Conservation (phyloP, 2,797 vertebrate genomes). For the Catharus ustulatus region DNA sequence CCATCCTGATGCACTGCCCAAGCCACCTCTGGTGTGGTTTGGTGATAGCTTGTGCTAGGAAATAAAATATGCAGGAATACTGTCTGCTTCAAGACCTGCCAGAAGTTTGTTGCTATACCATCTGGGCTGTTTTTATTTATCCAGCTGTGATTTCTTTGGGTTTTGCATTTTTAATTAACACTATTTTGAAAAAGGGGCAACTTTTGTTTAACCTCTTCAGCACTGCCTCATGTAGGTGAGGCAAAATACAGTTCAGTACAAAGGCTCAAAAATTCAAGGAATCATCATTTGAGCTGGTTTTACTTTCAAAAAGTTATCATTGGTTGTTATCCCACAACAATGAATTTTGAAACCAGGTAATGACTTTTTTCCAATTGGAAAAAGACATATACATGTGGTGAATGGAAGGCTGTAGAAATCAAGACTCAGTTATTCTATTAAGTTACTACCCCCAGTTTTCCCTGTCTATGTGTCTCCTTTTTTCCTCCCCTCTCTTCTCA, state of each 20-base stretch:
- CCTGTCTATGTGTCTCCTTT: not conserved
- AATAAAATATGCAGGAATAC: constrained; percentile 76
- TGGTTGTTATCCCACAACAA: not conserved
- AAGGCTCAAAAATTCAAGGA: not conserved
- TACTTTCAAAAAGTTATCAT: not conserved
- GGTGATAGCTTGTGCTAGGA: constrained; percentile 11
- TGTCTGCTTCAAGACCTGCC: constrained; percentile 71
- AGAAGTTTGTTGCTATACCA: constrained; percentile 74
- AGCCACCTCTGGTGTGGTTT: not conserved
- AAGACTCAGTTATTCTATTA: not conserved
- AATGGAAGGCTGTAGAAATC: not conserved
- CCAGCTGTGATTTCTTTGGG: constrained; percentile 76
- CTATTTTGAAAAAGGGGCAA: constrained; percentile 56
- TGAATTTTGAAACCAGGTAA: not conserved
- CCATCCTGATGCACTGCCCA: not conserved
- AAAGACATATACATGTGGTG: not conserved
- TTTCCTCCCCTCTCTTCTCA: not conserved
- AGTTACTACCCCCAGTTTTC: not conserved
- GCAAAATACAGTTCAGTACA: not conserved
- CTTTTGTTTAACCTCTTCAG: constrained; percentile 62
- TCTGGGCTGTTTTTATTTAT: constrained; percentile 77
- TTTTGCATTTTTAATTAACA: constrained; percentile 79
- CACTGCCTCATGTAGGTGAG: not conserved
- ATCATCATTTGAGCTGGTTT: not conserved
- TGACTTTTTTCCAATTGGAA: not conserved